Base-by-base conservation (phyloP, 2,888 invertebrate genomes). In the Cryptocephalus primarius region DNA sequence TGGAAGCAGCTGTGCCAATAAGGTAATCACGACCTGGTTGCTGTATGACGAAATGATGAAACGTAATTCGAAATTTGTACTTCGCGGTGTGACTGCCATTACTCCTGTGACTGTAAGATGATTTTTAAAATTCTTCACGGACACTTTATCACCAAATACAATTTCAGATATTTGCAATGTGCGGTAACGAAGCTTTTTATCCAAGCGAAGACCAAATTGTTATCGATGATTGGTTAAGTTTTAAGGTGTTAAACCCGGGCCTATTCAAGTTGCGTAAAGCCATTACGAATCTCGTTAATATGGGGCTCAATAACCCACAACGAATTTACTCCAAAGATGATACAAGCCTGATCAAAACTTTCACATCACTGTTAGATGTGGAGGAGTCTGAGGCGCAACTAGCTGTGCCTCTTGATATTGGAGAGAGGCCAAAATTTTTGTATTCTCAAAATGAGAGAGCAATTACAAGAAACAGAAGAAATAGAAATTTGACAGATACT, bases 21-120 rank as follows among this genome's bases (percentile, higher is more conserved):
- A 53, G 22, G 42, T 43, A 8, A 62, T 34, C 43, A 82, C 85
- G 0, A 85, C 90, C 59, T 95, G 93, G 92, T 70, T 93, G 11
- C 75, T 89, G 9, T 95, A 83, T 62, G 90, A 90, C 62, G 92
- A 93, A 67, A 84, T 92, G 69, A 82, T 83, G 0, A 79, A 85
- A 40, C 74, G 78, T 0, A 79, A 82, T 0, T 73, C 79, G 12
- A 73, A 80, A 44, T 84, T 86, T 49, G 80, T 84, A 61, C 79
- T 89, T 1, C 79, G 85, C 40, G 85, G 85, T 54, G 85, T 83
- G 48, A 93, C 94, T 0, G 68, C 88, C 8, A 79, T 95, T 0
- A 85, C 90, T 9, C 82, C 92, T 0, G 63, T 91, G 12, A 83
- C 89, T 1, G 82, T 94, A 44, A 63, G 58, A 22, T 6, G 6